A percentile compares a stretch with the other conserved stretches of the same genome.
phyloP scores from a whole-genome alignment of 2,888 invertebrate genomes.

The Eutolmus rufibarbis region DNA sequence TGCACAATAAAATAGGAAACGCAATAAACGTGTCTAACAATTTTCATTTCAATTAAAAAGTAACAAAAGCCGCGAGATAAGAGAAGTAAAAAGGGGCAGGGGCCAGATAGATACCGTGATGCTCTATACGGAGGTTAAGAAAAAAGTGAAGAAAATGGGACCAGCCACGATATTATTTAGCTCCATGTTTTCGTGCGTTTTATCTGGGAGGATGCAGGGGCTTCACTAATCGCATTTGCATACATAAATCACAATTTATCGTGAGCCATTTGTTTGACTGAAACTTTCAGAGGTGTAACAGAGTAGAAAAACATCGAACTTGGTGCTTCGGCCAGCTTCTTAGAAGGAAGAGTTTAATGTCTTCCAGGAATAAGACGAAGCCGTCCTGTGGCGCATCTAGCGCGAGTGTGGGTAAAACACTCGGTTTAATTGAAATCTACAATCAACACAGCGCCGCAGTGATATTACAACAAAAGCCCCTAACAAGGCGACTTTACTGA shows the following conservation, averaged over 20 bases:
- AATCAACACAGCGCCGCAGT: neutral
- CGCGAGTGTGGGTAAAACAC: neutral
- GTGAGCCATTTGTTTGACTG: conserved; percentile 18
- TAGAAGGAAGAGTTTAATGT: neutral
- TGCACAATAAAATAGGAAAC: neutral
- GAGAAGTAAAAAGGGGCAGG: neutral
- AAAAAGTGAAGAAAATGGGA: conserved; percentile 14
- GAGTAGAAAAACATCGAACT: neutral
- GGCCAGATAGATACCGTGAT: neutral
- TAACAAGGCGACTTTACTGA: conserved; percentile 24
- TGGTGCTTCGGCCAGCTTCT: neutral
- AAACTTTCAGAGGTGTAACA: neutral
- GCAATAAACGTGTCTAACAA: conserved; percentile 25
- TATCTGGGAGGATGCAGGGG: neutral
- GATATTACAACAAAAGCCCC: conserved; percentile 7
- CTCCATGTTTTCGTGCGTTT: neutral
- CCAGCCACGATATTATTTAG: neutral
- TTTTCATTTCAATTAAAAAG: conserved; percentile 30
- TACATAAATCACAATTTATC: conserved; percentile 33
- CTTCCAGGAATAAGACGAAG: neutral
- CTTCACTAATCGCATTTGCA: conserved; percentile 30
- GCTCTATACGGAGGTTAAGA: neutral
- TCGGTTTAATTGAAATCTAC: conserved; percentile 19
- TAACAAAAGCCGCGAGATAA: conserved; percentile 17
- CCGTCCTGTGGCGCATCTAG: neutral